Evolutionary conservation across 1,140 invertebrate genomes (phyloP), one percentile per base, ranked within the genome.

Genomic region (Himalopsyche phryganea): DNA sequence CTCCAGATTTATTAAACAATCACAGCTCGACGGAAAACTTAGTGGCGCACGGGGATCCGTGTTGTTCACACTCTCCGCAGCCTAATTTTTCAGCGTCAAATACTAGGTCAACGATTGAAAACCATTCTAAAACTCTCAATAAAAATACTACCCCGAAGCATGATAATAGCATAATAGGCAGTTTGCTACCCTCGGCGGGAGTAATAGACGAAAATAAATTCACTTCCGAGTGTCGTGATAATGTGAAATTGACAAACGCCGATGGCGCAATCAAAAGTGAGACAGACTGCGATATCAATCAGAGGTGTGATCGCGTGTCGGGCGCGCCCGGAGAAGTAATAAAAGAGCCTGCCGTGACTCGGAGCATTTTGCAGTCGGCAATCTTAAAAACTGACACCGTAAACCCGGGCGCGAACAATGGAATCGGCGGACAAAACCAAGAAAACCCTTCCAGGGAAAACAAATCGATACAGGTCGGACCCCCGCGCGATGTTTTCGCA

Each of bases 1-100:
- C 61, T 49, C 61, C 61, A 3, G 61, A 64, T 44, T 40, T 64
- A 5, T 33, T 64, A 11, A 60, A 63, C 42, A 57, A 64, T 53
- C 61, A 64, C 49, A 64, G 53, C 36, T 47, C 52, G n/a, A 50
- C 9, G 14, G 61, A 64, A 38, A 64, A 20, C 15, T n/a, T 13
- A 20, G 38, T 40, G 2, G 14, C 17, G 11, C 48, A 40, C 15
- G 36, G 14, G 20, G 46, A 40, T 51, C 42, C 42, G 42, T 45
- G 42, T 19, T 45, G 42, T 19, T 45, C 42, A 6, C 23, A 28
- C 9, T 28, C 23, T 28, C 44, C 19, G 44, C n/a, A 17, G 17
- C 10, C n/a, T 6, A 13, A 46, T 2, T 46, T 46, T 40, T 17
- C 6, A 2, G 1, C 9, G 36, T 38, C 23, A 51, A 40, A 9